Evolutionary conservation across 2,113 vertebrate species (phyloP).

Genomic region (Clinocottus analis): DNA sequence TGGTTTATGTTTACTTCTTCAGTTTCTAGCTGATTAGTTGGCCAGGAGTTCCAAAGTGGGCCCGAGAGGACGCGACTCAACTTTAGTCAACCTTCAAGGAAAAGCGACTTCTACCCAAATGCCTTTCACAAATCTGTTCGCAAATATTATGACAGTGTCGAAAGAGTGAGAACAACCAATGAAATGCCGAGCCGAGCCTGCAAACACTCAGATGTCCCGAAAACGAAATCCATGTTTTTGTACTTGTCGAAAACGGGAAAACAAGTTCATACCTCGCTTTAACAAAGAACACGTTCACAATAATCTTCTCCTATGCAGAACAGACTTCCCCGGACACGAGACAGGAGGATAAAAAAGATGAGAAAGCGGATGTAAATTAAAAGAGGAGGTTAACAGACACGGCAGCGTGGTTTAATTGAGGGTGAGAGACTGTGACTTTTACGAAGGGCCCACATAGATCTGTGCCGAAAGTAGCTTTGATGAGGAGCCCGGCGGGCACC

Average conservation of each 20-base stretch:
- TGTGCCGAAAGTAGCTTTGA: conserved; percentile 61
- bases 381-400: conserved; percentile 48
- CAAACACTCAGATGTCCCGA: conserved; percentile 59
- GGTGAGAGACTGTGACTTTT: conserved; percentile 63
- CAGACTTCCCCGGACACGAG: conserved; percentile 5
- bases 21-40: not conserved
- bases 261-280: conserved; percentile 31
- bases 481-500: conserved; percentile 51
- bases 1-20: not conserved
- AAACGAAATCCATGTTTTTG: conserved; percentile 29
- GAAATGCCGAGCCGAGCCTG: conserved; percentile 47
- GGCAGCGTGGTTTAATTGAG: conserved; percentile 55
- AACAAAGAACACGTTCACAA: conserved; percentile 52
- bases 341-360: not conserved
- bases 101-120: conserved; percentile 10
- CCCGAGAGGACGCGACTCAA: not conserved
- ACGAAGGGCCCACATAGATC: conserved; percentile 36
- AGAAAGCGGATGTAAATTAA: no score
- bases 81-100: not conserved
- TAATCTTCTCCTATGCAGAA: not conserved
- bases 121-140: conserved; percentile 6
- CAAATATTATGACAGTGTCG: conserved; percentile 15
- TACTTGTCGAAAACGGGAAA: conserved; percentile 33
- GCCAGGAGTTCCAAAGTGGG: not conserved
- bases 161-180: conserved; percentile 41